Base-by-base conservation (phyloP, 2,888 invertebrate species). In the Caenorhabditis macrosperma region DNA sequence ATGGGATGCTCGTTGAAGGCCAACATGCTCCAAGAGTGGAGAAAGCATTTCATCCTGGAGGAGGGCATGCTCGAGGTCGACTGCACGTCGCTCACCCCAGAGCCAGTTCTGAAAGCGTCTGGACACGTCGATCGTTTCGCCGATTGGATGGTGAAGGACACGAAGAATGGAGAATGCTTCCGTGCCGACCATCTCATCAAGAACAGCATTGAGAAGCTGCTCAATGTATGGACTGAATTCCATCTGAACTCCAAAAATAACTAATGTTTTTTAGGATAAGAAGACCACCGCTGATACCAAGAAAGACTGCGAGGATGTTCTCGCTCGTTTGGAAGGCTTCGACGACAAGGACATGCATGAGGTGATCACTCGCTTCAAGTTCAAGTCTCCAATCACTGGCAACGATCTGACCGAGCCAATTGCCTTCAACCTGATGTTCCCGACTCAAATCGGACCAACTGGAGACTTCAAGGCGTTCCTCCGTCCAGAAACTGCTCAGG, bases 21-120 rank as follows among this genome's bases (percentile, higher is more conserved):
- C 22, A 99, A 99, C 91, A 94, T 99, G 91, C 93, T 99, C 35
- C 94, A 83, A 26, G 82, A 85, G 60, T 99, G 99, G 99, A 93
- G 97, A 79, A 95, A 95, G 87, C 96, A 95, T 91, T 99, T 99
- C 91, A 94, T 99, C 24, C 93, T 98, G 15, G 96, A 97, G 90
- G 99, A 99, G 91, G 95, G 96, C 91, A 98, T 99, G 97, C 92
- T 99, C 68, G 98, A 99, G 92, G 97, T 99, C 6, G 97, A 98
- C 91, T 97, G 97, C 91, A 96, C 97, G 0, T 95, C 98, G 91
- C 92, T 99, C 61, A 99, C 99, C 0, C 99, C 98, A 0, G 99
- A 99, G 91, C 94, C 95, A 12, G 98, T 99, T 1, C 92, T 99
- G 10, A 97, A 96, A 94, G 97, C 99, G 20, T 99, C 98, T 6